Base-by-base conservation (phyloP, 2,888 invertebrate genomes). In the Pristionchus entomophagus region DNA sequence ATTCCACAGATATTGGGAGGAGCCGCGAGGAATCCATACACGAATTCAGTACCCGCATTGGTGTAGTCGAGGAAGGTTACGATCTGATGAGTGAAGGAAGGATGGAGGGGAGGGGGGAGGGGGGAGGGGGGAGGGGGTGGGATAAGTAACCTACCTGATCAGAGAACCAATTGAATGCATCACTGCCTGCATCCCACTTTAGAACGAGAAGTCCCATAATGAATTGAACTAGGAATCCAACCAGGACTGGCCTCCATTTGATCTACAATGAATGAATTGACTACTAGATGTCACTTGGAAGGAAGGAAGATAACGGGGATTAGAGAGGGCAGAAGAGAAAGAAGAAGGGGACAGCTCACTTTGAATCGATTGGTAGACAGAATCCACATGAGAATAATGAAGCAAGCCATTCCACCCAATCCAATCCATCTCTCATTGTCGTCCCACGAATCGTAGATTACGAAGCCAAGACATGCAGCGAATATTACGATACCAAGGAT, bases 191-290 rank as follows among this genome's bases (percentile, higher is more conserved):
- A 53, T 69, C 59, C 97, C 97, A 97, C 87, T 97, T 95, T 88
- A 98, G 96, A 87, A 97, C 97, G 35, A 97, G 90, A 0, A 98
- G 92, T 0, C 97, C 98, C 86, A 98, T 95, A 5, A 96, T 86
- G 92, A 98, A 96, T 94, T 99, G 98, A 12, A 97, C 94, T 0
- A 96, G 94, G 32, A 97, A 94, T 0, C 97, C 98, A 92, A 96
- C 96, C 32, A 96, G 92, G 0, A 98, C 96, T 0, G 96, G 96
- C 8, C 96, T 95, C 97, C 97, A 94, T 32, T 92, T 92, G 5
- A 95, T 93, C 94, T 94, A 87, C 4, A 35, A 38, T 35, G 65
- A 65, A 17, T 6, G 38, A 19, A 38, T 22, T 17, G 77, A 89
- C 12, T 17, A 1, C n/a, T 26, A 45, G 49, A 77, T 19, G 49